A percentile compares a stretch with the other conserved stretches of the same genome.
Evolutionary conservation across 2,888 invertebrate genomes (phyloP).

Genomic region (Zygogramma bicolorata): DNA sequence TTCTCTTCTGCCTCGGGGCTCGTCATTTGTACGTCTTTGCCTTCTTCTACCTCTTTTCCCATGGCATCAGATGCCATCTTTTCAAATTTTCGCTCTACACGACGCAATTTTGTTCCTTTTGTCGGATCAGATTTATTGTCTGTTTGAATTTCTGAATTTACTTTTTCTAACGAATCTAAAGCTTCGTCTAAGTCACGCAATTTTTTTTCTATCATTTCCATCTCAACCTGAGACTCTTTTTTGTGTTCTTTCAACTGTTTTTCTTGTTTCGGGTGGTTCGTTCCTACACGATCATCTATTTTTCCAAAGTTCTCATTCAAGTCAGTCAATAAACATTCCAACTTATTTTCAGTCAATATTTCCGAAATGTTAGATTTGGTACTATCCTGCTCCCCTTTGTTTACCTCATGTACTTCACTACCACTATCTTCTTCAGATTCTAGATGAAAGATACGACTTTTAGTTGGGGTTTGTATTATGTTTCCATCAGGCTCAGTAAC

Average conservation of each 20-base stretch:
- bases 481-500: conserved; percentile 54
- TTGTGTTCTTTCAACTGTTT: conserved; percentile 44
- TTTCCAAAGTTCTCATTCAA: conserved; percentile 39
- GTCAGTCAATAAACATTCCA: conserved; percentile 54
- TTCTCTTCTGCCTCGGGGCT: conserved; percentile 61
- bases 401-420: conserved; percentile 30
- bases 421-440: conserved; percentile 66
- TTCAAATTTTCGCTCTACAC: conserved; percentile 69
- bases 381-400: conserved; percentile 53
- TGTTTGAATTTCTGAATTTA: conserved; percentile 48
- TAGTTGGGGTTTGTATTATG: conserved; percentile 19
- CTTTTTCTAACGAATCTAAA: conserved; percentile 63
- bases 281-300: conserved; percentile 36
- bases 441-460: conserved; percentile 66
- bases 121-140: conserved; percentile 48
- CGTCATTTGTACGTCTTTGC: conserved; percentile 56
- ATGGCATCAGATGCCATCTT: conserved; percentile 68
- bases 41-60: conserved; percentile 59
- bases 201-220: conserved; percentile 62
- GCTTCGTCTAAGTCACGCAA: conserved; percentile 64
- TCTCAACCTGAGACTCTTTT: conserved; percentile 56
- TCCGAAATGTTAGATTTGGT: conserved; percentile 59
- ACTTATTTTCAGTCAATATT: conserved; percentile 55
- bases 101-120: conserved; percentile 63
- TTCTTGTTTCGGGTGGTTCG: conserved; percentile 41